Base-by-base conservation (phyloP, 1,140 invertebrate species). In the Andrena cerasifolii region DNA sequence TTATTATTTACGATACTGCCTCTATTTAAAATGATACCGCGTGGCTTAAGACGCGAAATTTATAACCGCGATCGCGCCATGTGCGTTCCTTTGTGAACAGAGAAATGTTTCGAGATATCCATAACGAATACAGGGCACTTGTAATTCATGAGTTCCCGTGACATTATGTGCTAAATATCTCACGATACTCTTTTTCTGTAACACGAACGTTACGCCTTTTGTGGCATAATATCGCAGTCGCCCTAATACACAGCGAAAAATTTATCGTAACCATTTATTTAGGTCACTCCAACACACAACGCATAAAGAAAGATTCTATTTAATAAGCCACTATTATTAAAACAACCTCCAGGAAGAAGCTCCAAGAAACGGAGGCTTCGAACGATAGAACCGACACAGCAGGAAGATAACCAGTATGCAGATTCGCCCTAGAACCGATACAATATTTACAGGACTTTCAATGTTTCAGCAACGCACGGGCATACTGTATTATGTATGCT, bases 401-500 rank as follows among this genome's bases (percentile, higher is more conserved):
- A 54, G 51, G 54, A 21, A 45, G 66, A 53, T 73, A 78, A 73
- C 54, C 62, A 71, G 36, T 75, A 76, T 80, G 61, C 33, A 75
- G 59, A 73, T 78, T 65, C 36, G 47, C 65, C 26, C 26, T 54
- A 12, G 53, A 68, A 56, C 51, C 36, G 56, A 84, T 87, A 73
- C 61, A 79, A 89, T 87, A 89, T 89, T 88, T 88, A 87, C 80
- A 78, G 73, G 77, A 83, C 74, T 85, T 84, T 89, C 79, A 86
- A 89, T 87, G 87, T 87, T 87, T 89, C 82, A 86, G 77, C 73
- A 70, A 63, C 72, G 61, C 62, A 79, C 49, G 45, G 59, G 72
- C 79, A 61, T 85, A 76, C 85, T 89, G 66, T 79, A 79, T 89
- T 89, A 89, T 89, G 87, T 89, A 89, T 86, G 80, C 78, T 65